Conservation (phyloP, 2,888 invertebrate species). For the Odontocolon sp. region DNA sequence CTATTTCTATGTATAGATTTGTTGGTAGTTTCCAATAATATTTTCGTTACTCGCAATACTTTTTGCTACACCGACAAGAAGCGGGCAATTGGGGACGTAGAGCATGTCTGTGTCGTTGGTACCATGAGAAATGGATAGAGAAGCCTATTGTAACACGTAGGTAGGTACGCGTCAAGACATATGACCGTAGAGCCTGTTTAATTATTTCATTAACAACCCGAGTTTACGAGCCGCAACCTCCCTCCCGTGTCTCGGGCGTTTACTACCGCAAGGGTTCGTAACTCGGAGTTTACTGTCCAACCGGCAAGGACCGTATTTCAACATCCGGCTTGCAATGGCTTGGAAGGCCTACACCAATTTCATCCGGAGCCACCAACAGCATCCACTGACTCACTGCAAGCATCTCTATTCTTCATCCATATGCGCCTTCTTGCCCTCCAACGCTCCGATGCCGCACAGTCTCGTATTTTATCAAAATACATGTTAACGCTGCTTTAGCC, state of each 20-base stretch:
- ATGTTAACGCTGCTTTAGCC: conserved; percentile 9
- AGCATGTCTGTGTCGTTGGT: no score
- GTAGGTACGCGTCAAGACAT: conserved; percentile 35
- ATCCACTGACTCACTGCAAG: conserved; percentile 14
- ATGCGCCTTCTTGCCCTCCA: conserved; percentile 51
- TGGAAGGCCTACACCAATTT: conserved; percentile 59
- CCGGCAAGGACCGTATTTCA: conserved; percentile 61
- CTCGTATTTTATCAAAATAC: conserved; percentile 55
- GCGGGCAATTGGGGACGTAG: neutral
- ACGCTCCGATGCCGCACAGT: conserved; percentile 49
- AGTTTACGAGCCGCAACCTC: conserved; percentile 56
- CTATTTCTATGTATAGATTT: no score
- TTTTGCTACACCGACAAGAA: no score
- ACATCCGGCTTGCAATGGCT: conserved; percentile 61
- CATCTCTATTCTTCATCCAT: conserved; percentile 15
- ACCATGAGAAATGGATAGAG: neutral
- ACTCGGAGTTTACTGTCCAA: conserved; percentile 61
- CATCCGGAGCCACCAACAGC: conserved; percentile 25
- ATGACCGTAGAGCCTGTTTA: conserved; percentile 54
- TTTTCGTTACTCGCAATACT: no score
- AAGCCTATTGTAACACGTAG: neutral
- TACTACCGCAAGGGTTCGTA: conserved; percentile 58
- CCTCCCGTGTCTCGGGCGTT: conserved; percentile 48
- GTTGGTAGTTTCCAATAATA: no score
- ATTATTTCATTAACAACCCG: conserved; percentile 65